Evolutionary conservation across 2,113 vertebrate species (phyloP).

Genomic region (Nematolebias whitei): DNA sequence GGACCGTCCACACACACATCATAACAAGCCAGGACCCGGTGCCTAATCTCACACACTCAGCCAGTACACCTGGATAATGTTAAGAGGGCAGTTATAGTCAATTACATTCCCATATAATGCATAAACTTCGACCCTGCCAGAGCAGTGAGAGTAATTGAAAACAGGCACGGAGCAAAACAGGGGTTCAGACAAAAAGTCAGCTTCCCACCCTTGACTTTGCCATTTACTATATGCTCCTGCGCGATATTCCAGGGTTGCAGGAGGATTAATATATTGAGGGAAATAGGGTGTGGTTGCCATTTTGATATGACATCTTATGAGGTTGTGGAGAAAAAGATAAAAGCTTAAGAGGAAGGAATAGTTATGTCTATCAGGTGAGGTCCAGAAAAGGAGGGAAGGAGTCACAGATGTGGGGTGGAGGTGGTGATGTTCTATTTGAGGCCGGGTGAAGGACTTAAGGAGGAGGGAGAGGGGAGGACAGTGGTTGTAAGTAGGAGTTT

Average conservation of each 20-base stretch:
- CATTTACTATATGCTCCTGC: conserved; percentile 37
- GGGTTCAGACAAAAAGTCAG: conserved; percentile 75
- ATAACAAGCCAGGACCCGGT: conserved; percentile 63
- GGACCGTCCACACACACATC: conserved; percentile 61
- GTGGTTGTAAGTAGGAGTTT: conserved; percentile 65
- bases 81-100: conserved; percentile 83
- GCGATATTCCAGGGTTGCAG: conserved; percentile 40
- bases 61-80: conserved; percentile 81
- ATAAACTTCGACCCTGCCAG: conserved; percentile 77
- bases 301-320: conserved; percentile 62
- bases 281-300: conserved; percentile 53
- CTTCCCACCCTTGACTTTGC: conserved; percentile 69
- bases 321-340: conserved; percentile 48
- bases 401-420: conserved; percentile 27
- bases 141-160: conserved; percentile 78
- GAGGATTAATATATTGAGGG: conserved; percentile 46
- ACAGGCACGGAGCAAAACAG: conserved; percentile 65
- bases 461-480: conserved; percentile 23
- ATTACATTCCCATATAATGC: conserved; percentile 83
- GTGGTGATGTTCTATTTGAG: conserved; percentile 46
- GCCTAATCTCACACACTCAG: conserved; percentile 81
- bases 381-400: conserved; percentile 38
- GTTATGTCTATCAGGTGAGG: conserved; percentile 62
- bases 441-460: conserved; percentile 25
- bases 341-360: conserved; percentile 31